Evolutionary conservation across 2,888 invertebrate species (phyloP).

Genomic region (Ecliptopera silaceata): DNA sequence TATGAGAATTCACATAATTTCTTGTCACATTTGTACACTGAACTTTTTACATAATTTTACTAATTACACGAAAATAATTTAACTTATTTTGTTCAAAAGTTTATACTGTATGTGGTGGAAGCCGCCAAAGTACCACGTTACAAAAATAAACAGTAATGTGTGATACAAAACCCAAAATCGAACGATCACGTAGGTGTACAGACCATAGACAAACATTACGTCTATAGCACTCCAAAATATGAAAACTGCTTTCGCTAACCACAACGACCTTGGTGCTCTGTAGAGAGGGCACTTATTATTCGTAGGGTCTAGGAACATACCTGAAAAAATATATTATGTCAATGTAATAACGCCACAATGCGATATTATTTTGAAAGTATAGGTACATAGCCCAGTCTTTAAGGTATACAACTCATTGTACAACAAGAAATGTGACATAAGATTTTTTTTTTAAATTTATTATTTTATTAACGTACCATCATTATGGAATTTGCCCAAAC

Average conservation of each 20-base stretch:
- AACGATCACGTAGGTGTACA: conserved; percentile 69
- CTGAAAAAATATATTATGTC: conserved; percentile 51
- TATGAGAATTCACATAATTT: conserved; percentile 55
- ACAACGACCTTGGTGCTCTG: conserved; percentile 55
- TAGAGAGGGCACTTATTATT: conserved; percentile 53
- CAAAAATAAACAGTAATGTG: conserved; percentile 76
- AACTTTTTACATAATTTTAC: not conserved
- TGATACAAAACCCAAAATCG: conserved; percentile 82
- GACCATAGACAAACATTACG: conserved; percentile 67
- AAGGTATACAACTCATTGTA: no score
- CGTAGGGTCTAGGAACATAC: conserved; percentile 59
- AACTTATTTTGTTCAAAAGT: conserved; percentile 56
- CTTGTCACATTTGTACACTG: not conserved
- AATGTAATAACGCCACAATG: no score
- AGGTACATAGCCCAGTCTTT: no score
- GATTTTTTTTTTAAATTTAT: no score
- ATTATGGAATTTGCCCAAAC: conserved; percentile 82
- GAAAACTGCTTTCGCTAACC: conserved; percentile 73
- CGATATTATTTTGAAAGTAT: no score
- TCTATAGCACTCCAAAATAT: conserved; percentile 86
- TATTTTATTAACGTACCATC: conserved; percentile 60
- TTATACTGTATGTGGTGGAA: conserved; percentile 84
- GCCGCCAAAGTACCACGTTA: conserved; percentile 82
- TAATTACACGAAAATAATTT: conserved; percentile 12
- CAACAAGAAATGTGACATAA: no score